Conservation (phyloP, 2,888 invertebrate species). For the Lepidocyrtinus sp. region DNA sequence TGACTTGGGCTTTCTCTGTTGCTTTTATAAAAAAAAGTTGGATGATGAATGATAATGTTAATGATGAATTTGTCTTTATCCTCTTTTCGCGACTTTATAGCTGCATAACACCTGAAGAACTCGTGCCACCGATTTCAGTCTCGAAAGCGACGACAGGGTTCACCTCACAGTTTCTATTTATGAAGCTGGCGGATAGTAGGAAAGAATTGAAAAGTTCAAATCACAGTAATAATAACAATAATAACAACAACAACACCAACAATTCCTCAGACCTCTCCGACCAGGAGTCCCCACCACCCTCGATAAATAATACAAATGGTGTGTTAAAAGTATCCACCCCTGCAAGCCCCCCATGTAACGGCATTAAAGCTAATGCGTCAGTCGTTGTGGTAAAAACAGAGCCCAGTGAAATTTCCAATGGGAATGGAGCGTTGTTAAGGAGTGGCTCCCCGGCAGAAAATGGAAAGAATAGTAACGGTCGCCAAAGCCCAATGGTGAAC, state of each 20-base stretch:
- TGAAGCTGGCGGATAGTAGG: slow-evolving; percentile 62
- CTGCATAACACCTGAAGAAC: slow-evolving; percentile 69
- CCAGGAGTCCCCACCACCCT: slow-evolving; percentile 40
- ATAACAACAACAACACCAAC: slow-evolving; percentile 38
- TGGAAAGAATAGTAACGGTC: slow-evolving; percentile 21
- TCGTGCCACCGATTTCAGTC: slow-evolving; percentile 62
- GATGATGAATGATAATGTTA: slow-evolving; percentile 12
- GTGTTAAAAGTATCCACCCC: slow-evolving; percentile 45
- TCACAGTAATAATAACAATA: slow-evolving; percentile 29
- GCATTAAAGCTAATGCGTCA: slow-evolving; percentile 56
- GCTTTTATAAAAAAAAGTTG: slow-evolving; percentile 21
- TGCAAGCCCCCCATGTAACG: slow-evolving; percentile 47
- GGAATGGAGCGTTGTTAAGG: slow-evolving; percentile 23
- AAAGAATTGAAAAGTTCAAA: slow-evolving; percentile 54
- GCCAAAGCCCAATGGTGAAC: slow-evolving; percentile 21
- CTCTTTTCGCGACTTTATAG: slow-evolving; percentile 52
- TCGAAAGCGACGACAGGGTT: slow-evolving; percentile 62
- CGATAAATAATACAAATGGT: slow-evolving; percentile 52
- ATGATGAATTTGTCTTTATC: slow-evolving; percentile 22
- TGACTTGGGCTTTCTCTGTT: slow-evolving; percentile 70
- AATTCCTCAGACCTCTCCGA: slow-evolving; percentile 55
- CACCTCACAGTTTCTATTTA: slow-evolving; percentile 67
- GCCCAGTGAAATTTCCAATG: slow-evolving; percentile 55
- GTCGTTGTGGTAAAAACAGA: slow-evolving; percentile 65
- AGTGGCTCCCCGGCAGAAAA: slow-evolving; percentile 28